Base-by-base conservation (phyloP, 2,797 vertebrate species). In the Scolopax bukidnonensis region DNA sequence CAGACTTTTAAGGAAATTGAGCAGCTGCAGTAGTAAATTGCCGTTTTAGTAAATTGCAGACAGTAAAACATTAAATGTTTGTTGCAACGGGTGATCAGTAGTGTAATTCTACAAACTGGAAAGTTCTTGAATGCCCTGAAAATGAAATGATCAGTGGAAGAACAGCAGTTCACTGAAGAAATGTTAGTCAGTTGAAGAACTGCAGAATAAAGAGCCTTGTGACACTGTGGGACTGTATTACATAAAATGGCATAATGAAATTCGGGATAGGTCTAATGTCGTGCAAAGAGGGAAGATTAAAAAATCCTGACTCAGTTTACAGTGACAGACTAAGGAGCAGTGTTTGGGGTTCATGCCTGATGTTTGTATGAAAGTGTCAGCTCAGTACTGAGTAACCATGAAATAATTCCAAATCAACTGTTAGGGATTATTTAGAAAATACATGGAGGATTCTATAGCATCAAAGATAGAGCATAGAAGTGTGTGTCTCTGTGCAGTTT, bases 391-490 rank as follows among this genome's bases (percentile, higher is more conserved):
- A 81, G 16, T 59, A 91, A 61, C 61, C 13, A 54, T n/a, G 5
- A 32, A 87, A 79, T 74, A 38, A 15, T 14, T 14, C 18, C 9
- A 53, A 79, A 75, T 43, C 2, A 36, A 64, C 3, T 33, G 4
- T 54, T 63, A 71, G 8, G 41, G 70, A 30, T 38, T 53, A 47
- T 24, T 87, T 75, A 54, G 47, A 57, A 85, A 69, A 59, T 15
- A 33, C 59, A 59, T 30, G 0, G 10, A 19, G 36, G 6, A 28
- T 56, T 74, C 30, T 63, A 0, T 33, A 23, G 4, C 10, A n/a
- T 76, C 32, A 56, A 32, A 82, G 24, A 28, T 32, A 30, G 1
- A 36, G 3, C n/a, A 36, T 11, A 63, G n/a, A 16, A 68, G 10
- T 51, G 74, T 6, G 1, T 41, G 17, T 36, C 12, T 77, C 70